Evolutionary conservation across 2,113 vertebrate species (phyloP).

Genomic region (Poicephalus gulielmi): DNA sequence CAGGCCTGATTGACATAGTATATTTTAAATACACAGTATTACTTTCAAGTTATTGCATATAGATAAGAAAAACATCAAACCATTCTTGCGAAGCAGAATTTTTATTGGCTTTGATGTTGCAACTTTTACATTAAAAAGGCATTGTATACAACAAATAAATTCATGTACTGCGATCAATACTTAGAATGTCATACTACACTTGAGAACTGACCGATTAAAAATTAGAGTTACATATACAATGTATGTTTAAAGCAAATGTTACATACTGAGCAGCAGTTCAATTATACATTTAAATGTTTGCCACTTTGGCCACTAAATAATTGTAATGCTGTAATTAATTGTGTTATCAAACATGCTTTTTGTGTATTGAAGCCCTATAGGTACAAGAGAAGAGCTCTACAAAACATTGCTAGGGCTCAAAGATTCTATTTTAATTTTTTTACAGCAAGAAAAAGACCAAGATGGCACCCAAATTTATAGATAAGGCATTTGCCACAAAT

Average conservation of each 20-base stretch:
- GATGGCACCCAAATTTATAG: constrained; percentile 57
- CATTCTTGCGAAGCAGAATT: constrained; percentile 63
- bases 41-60: not conserved
- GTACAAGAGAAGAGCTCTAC: constrained; percentile 29
- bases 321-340: constrained; percentile 51
- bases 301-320: constrained; percentile 60
- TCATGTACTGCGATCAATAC: constrained; percentile 41
- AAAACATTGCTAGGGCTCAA: constrained; percentile 45
- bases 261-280: constrained; percentile 62
- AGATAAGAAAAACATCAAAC: constrained; percentile 79
- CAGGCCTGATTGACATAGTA: constrained; percentile 77
- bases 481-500: constrained; percentile 16
- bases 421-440: constrained; percentile 26
- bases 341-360: constrained; percentile 64
- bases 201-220: constrained; percentile 50
- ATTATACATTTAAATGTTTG: constrained; percentile 44
- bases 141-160: constrained; percentile 59
- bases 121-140: constrained; percentile 80
- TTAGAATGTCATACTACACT: constrained; percentile 61
- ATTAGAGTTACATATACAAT: constrained; percentile 55
- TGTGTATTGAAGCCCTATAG: constrained; percentile 21
- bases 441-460: constrained; percentile 56
- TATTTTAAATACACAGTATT: constrained; percentile 1
- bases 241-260: constrained; percentile 58
- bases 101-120: constrained; percentile 84